Evolutionary conservation across 2,888 invertebrate genomes (phyloP).

Genomic region (Thecophora atra): DNA sequence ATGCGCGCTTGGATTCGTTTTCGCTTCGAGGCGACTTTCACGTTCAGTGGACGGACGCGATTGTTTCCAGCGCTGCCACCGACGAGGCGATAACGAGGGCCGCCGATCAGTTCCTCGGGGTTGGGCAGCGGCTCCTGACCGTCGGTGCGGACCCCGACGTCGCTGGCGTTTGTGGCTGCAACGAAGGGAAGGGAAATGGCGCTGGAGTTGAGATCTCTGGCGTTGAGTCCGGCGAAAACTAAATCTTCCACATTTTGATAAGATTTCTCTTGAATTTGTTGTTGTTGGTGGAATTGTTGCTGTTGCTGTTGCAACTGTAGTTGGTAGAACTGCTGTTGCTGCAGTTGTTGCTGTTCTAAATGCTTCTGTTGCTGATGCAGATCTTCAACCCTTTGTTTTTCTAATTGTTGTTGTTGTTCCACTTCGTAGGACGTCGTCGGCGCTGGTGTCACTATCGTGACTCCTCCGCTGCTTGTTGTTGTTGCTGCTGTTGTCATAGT

Average conservation of each 20-base stretch:
- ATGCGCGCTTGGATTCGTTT: slow-evolving; percentile 55
- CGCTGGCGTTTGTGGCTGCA: slow-evolving; percentile 32
- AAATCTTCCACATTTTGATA: slow-evolving; percentile 60
- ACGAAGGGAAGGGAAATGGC: slow-evolving; percentile 30
- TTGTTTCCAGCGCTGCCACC: slow-evolving; percentile 43
- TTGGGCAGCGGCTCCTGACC: slow-evolving; percentile 56
- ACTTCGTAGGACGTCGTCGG: slow-evolving; percentile 8
- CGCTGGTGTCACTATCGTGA: slow-evolving; percentile 28
- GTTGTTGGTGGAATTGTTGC: background rate
- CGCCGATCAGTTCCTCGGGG: slow-evolving; percentile 61
- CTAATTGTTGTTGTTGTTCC: background rate
- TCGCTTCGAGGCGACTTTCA: slow-evolving; percentile 49
- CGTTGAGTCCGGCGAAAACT: slow-evolving; percentile 62
- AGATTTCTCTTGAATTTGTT: slow-evolving; percentile 34
- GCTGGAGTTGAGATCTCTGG: slow-evolving; percentile 50
- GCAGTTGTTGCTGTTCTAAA: slow-evolving; percentile 23
- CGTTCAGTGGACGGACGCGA: slow-evolving; percentile 44
- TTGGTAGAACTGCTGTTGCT: slow-evolving; percentile 20
- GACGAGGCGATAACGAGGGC: slow-evolving; percentile 54
- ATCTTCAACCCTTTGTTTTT: background rate
- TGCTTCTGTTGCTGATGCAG: slow-evolving; percentile 10
- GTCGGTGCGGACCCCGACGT: slow-evolving; percentile 42
- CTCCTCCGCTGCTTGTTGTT: slow-evolving; percentile 15
- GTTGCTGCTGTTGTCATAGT: background rate
- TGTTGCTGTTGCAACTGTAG: slow-evolving; percentile 9